phyloP scores from a whole-genome alignment of 1,140 invertebrate genomes.

The Nephila pilipes region DNA sequence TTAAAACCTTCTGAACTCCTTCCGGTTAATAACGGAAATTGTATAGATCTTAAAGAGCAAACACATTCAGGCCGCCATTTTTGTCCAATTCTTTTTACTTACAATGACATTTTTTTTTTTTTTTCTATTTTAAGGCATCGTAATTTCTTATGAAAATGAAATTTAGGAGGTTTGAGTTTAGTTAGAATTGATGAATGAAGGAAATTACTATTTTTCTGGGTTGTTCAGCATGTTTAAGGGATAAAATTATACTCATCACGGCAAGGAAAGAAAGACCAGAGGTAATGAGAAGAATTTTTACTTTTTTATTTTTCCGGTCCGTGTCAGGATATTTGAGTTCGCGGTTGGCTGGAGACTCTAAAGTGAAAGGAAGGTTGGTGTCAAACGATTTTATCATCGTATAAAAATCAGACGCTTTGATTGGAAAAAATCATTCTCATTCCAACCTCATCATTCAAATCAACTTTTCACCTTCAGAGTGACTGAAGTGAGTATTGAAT shows the following conservation, averaged over 20 bases:
- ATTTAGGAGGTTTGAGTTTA: neutral
- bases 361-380: neutral
- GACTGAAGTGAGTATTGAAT: neutral
- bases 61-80: neutral
- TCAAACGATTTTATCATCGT: neutral
- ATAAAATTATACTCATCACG: slow-evolving; percentile 7
- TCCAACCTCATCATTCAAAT: neutral
- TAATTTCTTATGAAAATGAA: neutral
- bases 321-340: slow-evolving; percentile 9
- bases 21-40: neutral
- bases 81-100: neutral
- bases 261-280: neutral
- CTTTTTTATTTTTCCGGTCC: slow-evolving; percentile 48
- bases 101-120: neutral
- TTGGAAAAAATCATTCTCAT: slow-evolving; percentile 1
- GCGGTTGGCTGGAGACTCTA: neutral
- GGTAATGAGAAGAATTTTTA: slow-evolving; percentile 25
- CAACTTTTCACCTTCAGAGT: neutral
- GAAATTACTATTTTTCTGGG: neutral
- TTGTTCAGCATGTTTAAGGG: neutral
- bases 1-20: neutral
- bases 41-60: neutral
- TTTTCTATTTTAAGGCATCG: neutral
- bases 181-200: neutral
- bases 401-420: neutral